These are phyloP conservation scores for Halocynthia aurantium DNA, from an alignment of 23 tunicate species.

Conservation along the genomic window DNA sequence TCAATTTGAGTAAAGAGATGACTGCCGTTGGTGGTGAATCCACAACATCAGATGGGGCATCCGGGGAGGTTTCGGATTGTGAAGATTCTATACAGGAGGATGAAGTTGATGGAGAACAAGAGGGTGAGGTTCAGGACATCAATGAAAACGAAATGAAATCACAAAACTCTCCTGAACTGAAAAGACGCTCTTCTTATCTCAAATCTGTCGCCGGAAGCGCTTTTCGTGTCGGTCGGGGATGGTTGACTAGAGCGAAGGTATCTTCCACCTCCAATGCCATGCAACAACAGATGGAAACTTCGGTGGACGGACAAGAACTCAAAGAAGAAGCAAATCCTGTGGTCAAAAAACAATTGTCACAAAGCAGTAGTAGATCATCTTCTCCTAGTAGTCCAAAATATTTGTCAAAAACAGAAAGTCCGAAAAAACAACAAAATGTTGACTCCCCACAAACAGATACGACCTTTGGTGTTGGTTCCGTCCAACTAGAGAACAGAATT, in stretches of 20 bases:
- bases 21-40: not conserved
- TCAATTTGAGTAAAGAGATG: too few relatives aligned
- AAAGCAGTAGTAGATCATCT: too few relatives aligned
- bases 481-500: conserved; percentile 23
- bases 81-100: not conserved
- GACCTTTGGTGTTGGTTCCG: not conserved
- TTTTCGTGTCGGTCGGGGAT: conserved; percentile 42
- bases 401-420: too few relatives aligned
- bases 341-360: not conserved
- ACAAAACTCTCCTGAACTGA: not conserved
- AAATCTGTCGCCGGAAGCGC: conserved; percentile 74
- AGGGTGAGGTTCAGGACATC: not conserved
- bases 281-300: too few relatives aligned
- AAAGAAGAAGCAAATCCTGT: conserved; percentile 2
- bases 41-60: not conserved
- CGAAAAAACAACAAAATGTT: too few relatives aligned
- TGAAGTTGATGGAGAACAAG: conserved; percentile 14
- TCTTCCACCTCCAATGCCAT: not conserved
- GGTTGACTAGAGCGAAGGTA: conserved; percentile 48
- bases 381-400: too few relatives aligned
- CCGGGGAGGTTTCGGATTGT: conserved; percentile 1
- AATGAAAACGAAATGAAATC: not conserved
- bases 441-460: not conserved
- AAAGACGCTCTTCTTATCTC: conserved; percentile 18
- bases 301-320: not conserved